Evolutionary conservation across 2,113 vertebrate species (phyloP), one percentile per base, ranked within the genome.

Genomic region (Callopanchax toddi): DNA sequence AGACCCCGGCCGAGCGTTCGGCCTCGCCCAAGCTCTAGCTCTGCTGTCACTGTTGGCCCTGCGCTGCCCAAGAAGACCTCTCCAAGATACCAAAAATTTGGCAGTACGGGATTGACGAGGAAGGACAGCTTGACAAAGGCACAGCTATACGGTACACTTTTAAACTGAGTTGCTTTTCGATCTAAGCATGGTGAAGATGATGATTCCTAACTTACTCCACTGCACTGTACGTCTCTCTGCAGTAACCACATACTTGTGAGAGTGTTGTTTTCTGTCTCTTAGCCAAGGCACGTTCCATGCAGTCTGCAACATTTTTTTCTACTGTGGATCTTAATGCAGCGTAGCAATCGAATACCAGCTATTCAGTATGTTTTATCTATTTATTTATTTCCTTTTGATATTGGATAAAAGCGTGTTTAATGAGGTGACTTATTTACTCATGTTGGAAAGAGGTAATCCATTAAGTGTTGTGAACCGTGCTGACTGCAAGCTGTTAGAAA

Each of bases 71-170:
- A 91, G 78, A 93, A 94, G 79, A 93, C 92, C 46, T 94, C 94
- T 69, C 91, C 94, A 53, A 93, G 93, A 89, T 94, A 95, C 83
- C 94, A 96, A 71, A 92, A 95, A 92, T 94, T 93, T 86, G 94
- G 93, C 54, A 94, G 93, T 74, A 92, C 94, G 1, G 95, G 96
- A 72, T 92, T 99, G 70, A 97, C 93, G 55, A 94, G 96, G 67
- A 99, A 99, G 85, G 96, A 99, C 90, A 99, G 96, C 83, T 93
- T 99, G 80, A 99, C 95, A 64, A 98, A 98, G 91, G 97, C 97
- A 73, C 97, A 99, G 90, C 83, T 98, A 42, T 99, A 99, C 0
- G 97, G 97, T n/a, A 99, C 96, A 13, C 90, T 99, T 81, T 92
- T 99, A 68, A 99, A 99, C 88, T 98, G 90, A 94, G 66, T 29